Conservation (phyloP, 2,888 invertebrate species). For the Eilema caniola region DNA sequence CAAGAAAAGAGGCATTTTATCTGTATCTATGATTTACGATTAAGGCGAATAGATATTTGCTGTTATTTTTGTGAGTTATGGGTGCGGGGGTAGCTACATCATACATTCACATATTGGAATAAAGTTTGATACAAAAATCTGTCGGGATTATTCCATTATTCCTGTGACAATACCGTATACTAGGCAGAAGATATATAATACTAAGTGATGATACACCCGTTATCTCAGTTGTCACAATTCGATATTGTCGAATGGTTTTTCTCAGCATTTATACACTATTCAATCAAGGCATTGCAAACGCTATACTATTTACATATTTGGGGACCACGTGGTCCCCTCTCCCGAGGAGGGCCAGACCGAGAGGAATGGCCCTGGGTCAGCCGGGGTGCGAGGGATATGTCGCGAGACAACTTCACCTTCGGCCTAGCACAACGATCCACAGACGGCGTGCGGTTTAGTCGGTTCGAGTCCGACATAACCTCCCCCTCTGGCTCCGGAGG, state of each 20-base stretch:
- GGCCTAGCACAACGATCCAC: no score
- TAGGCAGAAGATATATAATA: neutral
- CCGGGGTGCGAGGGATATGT: no score
- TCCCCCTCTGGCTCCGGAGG: no score
- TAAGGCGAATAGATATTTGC: conserved; percentile 68
- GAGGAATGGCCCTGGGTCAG: no score
- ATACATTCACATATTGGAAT: conserved; percentile 20
- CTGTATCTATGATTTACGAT: conserved; percentile 75
- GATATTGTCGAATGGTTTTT: neutral
- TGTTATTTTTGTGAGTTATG: conserved; percentile 67
- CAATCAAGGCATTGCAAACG: neutral
- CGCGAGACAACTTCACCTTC: no score
- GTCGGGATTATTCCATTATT: conserved; percentile 2
- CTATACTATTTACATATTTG: neutral
- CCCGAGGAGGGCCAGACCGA: no score
- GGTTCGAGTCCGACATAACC: no score
- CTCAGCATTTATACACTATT: neutral
- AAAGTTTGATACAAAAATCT: conserved; percentile 14
- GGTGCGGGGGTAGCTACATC: conserved; percentile 19
- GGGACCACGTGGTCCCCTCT: no score
- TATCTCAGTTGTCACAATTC: neutral
- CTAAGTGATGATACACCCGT: neutral
- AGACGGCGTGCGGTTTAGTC: no score
- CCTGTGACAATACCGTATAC: neutral
- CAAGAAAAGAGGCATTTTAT: conserved; percentile 67